Base-by-base conservation (phyloP, 2,797 vertebrate species). In the Podarcis lilfordi region DNA sequence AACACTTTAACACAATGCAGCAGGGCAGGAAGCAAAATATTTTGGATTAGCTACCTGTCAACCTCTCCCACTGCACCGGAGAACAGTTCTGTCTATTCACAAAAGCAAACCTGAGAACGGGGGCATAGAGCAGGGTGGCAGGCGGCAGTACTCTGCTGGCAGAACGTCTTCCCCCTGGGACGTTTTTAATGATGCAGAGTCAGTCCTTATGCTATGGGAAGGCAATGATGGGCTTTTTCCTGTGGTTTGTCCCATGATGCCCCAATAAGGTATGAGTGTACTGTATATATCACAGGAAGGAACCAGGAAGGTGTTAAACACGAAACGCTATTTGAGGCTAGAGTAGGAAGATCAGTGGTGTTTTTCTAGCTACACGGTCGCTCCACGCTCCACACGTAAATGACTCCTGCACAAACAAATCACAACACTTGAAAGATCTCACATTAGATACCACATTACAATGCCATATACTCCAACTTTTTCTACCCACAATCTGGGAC, bases 31-130 rank as follows among this genome's bases (percentile, higher is more conserved):
- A 72, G 76, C 45, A 35, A 80, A 35, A 79, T 72, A 72, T 74
- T 80, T 72, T 74, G 82, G 76, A 89, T 80, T 74, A 89, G 68
- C 68, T 72, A 72, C 76, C 76, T 88, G 86, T 77, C 40, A 1
- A 27, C 40, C 69, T 80, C n/a, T 84, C 55, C n/a, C 55, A 74
- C 8, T 89, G 66, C 77, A 66, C 59, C 66, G 59, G 19, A 37
- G 69, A 37, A 45, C 71, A 45, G 23, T 37, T 9, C 55, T 64
- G 25, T 64, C 29, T 21, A 5, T 45, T 80, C n/a, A 2, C 35
- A 37, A 89, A 79, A 75, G 27, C 76, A 80, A 29, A 35, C 21
- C 37, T 43, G 3, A 35, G 40, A 89, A 35, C 45, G n/a, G 3
- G n/a, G 40, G 15, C 32, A 37, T 66, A 75, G 75, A 35, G 79